Conservation (phyloP, 64 coral and sea anemone genomes). For the Catalaphyllia jardinei region DNA sequence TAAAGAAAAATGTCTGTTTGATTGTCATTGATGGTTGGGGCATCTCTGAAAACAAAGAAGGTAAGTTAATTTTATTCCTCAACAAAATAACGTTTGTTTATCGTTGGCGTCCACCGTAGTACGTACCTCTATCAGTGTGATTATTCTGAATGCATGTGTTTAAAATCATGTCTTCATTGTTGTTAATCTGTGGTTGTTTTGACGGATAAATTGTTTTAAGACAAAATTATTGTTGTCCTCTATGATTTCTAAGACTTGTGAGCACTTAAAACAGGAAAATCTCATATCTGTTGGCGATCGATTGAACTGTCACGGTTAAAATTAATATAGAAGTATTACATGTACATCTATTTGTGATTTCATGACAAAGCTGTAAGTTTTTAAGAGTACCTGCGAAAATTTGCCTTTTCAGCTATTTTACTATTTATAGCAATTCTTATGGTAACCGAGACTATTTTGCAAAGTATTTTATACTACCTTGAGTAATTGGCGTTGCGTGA, state of each 20-base stretch:
- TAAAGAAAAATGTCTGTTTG: constrained; percentile 89
- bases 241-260: background rate
- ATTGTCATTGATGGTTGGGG: constrained; percentile 99
- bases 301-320: background rate
- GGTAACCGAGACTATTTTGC: background rate
- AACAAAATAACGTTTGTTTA: background rate
- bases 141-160: background rate
- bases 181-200: background rate
- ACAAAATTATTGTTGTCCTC: background rate
- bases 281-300: background rate
- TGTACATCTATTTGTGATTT: too few species aligned
- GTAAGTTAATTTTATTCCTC: constrained; percentile 15
- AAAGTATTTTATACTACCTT: background rate
- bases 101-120: background rate
- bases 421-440: background rate
- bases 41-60: constrained; percentile 83
- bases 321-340: too few species aligned
- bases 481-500: background rate
- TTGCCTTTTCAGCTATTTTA: background rate
- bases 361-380: too few species aligned
- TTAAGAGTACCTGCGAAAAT: too few species aligned
- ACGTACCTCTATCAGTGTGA: background rate
- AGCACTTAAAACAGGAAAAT: background rate
- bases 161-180: background rate
- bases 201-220: background rate